Conservation (phyloP, 1,140 invertebrate species). For the Pogonognathellus flavescens region DNA sequence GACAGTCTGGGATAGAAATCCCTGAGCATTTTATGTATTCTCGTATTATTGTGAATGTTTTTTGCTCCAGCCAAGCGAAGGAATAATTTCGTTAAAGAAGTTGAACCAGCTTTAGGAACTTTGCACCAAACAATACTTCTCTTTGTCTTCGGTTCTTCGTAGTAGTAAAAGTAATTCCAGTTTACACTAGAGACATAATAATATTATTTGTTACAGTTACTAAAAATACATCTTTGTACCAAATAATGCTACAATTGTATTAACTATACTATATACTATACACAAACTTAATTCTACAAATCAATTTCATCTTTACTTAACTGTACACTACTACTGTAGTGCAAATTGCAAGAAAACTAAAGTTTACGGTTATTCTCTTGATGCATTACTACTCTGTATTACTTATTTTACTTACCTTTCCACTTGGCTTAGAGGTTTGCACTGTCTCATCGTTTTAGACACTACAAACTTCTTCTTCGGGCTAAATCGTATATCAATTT, state of each 20-base stretch:
- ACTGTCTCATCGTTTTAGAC: not conserved
- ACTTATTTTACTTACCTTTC: not conserved
- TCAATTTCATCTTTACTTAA: not conserved
- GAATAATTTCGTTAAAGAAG: conserved; percentile 65
- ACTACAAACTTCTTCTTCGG: not conserved
- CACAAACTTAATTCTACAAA: no score
- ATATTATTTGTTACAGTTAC: not conserved
- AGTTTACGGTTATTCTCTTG: no score
- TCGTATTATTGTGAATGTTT: conserved; percentile 52
- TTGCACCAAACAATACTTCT: conserved; percentile 65
- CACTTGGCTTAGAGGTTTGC: not conserved
- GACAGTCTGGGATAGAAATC: conserved; percentile 59
- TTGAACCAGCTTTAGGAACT: conserved; percentile 64
- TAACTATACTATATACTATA: no score
- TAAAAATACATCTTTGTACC: not conserved
- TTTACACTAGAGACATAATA: conserved; percentile 53
- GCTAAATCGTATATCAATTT: not conserved
- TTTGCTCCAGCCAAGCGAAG: conserved; percentile 60
- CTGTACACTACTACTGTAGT: not conserved
- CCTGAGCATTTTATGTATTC: conserved; percentile 63
- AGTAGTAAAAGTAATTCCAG: conserved; percentile 65
- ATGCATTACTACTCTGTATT: not conserved
- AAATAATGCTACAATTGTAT: not conserved
- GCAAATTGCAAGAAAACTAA: not conserved
- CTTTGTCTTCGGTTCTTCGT: conserved; percentile 54